Conservation (phyloP, 2,888 invertebrate species). For the Beris morrisii region DNA sequence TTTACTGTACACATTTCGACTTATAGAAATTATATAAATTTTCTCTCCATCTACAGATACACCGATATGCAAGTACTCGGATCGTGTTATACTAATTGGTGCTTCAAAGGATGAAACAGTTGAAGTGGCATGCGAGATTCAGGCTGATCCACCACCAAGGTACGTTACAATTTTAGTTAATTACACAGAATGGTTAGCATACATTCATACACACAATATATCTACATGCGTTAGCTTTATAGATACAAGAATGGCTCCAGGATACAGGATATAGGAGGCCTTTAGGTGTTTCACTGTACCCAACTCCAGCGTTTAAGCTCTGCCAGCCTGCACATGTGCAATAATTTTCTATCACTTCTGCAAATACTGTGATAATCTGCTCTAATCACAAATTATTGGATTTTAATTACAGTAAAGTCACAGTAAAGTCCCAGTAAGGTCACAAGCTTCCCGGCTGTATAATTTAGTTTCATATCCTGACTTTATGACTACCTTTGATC, state of each 20-base stretch:
- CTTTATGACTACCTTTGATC: no score
- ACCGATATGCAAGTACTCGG: slow-evolving; percentile 73
- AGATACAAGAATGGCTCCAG: not conserved
- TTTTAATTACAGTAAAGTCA: not conserved
- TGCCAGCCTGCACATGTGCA: not conserved
- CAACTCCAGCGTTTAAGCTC: no score
- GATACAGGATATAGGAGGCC: no score
- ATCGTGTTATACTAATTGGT: slow-evolving; percentile 80
- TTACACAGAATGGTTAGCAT: not conserved
- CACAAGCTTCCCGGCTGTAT: no score
- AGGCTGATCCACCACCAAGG: slow-evolving; percentile 84
- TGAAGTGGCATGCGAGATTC: slow-evolving; percentile 85
- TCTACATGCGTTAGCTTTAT: not conserved
- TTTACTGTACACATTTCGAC: not conserved
- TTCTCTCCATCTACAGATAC: slow-evolving; percentile 64
- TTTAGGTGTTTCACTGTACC: not conserved
- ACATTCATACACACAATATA: not conserved
- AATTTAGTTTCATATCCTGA: no score
- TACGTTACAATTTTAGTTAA: slow-evolving; percentile 38
- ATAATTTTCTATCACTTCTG: slow-evolving; percentile 10
- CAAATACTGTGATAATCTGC: slow-evolving; percentile 3
- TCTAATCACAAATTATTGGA: slow-evolving; percentile 14
- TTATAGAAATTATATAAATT: slow-evolving; percentile 20
- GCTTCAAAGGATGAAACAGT: slow-evolving; percentile 86
- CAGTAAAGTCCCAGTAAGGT: not conserved